Conservation (phyloP, 2,113 vertebrate species). For the Turnix velox region DNA sequence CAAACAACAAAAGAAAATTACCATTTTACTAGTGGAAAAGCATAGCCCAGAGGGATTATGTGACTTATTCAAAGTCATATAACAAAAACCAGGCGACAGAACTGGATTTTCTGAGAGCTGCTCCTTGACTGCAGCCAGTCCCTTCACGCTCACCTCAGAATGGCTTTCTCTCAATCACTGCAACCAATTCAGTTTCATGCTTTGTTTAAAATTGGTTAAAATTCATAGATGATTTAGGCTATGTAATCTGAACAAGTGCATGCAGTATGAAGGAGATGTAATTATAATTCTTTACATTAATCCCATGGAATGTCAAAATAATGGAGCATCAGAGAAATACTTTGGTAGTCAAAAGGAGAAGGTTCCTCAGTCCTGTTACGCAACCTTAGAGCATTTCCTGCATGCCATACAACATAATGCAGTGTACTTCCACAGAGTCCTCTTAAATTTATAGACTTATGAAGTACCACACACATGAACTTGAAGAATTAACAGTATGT, state of each 20-base stretch:
- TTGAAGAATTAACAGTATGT: neutral
- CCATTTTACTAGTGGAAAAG: neutral
- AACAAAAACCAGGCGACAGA: neutral
- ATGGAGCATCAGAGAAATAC: neutral
- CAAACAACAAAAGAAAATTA: neutral
- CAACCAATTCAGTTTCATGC: neutral
- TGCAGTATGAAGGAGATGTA: neutral
- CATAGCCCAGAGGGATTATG: neutral
- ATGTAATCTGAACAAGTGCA: neutral
- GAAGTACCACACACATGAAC: neutral
- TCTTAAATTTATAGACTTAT: neutral
- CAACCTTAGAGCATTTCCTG: neutral
- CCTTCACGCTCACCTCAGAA: neutral
- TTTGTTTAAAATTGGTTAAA: neutral
- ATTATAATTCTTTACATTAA: neutral
- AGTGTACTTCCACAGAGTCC: neutral
- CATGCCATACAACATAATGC: neutral
- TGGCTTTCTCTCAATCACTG: neutral
- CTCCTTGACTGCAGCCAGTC: neutral
- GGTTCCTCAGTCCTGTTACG: neutral
- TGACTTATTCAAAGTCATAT: neutral
- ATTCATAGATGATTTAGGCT: neutral
- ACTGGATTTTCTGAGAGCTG: neutral
- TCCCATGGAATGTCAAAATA: neutral
- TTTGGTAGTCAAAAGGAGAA: neutral